Percentiles rank a stretch among this genome's conserved stretches.
Evolutionary conservation across 2,888 invertebrate species (phyloP).

Genomic region (Leptinotarsa haldemani): DNA sequence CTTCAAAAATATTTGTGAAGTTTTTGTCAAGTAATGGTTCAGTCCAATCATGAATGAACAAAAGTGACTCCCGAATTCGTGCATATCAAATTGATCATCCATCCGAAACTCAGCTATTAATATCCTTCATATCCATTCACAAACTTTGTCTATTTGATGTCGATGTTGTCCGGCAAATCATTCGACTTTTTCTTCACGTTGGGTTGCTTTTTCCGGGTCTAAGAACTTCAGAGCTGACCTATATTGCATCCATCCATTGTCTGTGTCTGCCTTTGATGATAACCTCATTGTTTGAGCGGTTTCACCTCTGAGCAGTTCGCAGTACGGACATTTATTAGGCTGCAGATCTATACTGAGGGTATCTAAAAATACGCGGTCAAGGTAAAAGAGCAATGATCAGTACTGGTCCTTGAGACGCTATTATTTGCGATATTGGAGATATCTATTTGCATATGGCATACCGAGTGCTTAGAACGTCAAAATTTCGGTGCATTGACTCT

Average conservation of each 20-base stretch:
- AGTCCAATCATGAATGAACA: no score
- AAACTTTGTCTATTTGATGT: no score
- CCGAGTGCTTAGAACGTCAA: not conserved
- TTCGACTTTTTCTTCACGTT: not conserved
- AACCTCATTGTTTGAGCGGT: not conserved
- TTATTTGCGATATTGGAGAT: constrained; percentile 40
- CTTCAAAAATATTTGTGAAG: no score
- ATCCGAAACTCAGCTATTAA: no score
- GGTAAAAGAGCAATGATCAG: constrained; percentile 48
- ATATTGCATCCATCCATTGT: constrained; percentile 1
- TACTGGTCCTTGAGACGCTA: constrained; percentile 47
- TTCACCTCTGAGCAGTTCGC: not conserved
- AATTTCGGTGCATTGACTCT: constrained; percentile 17
- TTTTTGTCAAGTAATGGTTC: no score
- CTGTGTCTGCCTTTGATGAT: not conserved
- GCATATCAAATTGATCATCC: no score
- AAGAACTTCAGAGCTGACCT: not conserved
- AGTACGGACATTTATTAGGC: constrained; percentile 30
- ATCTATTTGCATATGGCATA: constrained; percentile 28
- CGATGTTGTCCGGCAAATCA: no score
- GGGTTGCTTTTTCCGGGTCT: not conserved
- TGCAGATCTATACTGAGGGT: constrained; percentile 23
- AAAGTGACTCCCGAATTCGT: no score
- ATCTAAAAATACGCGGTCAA: constrained; percentile 40
- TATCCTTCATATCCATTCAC: no score